Evolutionary conservation across 2,888 invertebrate species (phyloP), one percentile per base, ranked within the genome.

Genomic region (Tribolium freemani): DNA sequence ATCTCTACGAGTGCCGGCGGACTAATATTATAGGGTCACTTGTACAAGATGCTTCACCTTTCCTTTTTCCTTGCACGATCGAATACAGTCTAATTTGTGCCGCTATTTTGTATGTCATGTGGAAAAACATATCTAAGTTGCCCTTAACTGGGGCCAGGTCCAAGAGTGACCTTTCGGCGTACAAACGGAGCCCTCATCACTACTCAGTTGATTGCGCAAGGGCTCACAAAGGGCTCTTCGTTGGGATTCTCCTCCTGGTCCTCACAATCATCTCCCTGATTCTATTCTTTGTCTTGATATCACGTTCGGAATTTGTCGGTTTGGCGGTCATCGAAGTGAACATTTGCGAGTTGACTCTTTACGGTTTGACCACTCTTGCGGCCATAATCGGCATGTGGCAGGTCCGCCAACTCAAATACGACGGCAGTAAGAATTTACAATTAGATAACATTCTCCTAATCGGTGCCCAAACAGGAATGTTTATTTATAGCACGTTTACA

Each of bases 1-100:
- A 94, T 83, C 93, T 96, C 82, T 96, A 94, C 87, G 95, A 96
- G 85, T 96, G 96, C 82, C 90, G 96, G 6, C 90, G 96, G 76
- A 94, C 95, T 8, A 95, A 96, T 83, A 95, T 96, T 67, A 95
- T 96, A 89, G 96, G 96, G 10, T 93, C 95, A 0, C 86, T 96
- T 70, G 81, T 83, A 3, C 78, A 81, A 53, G 82, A 83, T 69
- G 80, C 82, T 0, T 82, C 82, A 26, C 83, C 82, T 0, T 98
- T 98, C 83, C 90, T 98, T 31, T 98, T 97, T 81, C 98, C 98
- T 0, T 98, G 97, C 68, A 93, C 93, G 57, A 97, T 98, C 76
- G 98, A 98, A 87, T 99, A 98, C 87, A 97, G 97, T 57, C 89
- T 98, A 71, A 98, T 98, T 74, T 98, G 98, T 82, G 98, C 98